These are phyloP conservation scores for Tyto alba DNA, from an alignment of 2,113 vertebrate species.

Conservation along the genomic window DNA sequence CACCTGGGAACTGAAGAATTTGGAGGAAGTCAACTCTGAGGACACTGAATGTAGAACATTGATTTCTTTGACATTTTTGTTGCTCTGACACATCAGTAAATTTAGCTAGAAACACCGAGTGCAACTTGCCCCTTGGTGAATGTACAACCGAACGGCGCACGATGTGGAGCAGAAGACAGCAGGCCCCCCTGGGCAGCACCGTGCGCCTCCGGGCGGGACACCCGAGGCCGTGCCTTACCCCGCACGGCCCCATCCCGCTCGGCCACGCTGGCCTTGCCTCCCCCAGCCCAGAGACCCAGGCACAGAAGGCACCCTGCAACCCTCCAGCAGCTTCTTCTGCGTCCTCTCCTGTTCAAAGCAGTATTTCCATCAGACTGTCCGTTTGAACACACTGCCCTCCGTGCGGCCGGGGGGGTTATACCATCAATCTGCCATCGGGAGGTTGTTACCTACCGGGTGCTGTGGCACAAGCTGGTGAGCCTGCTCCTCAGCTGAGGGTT, in stretches of 20 bases:
- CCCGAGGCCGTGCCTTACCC: rapidly evolving
- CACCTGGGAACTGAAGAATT: background rate
- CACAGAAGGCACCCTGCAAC: background rate
- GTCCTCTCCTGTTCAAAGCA: too few species aligned
- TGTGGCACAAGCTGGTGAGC: background rate
- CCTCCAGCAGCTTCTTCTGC: background rate
- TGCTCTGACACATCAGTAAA: background rate
- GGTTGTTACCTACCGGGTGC: too few species aligned
- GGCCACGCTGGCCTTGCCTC: rapidly evolving
- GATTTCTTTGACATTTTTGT: background rate
- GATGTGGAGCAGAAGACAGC: background rate
- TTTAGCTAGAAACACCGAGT: background rate
- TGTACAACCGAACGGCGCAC: rapidly evolving
- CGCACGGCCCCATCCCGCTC: rapidly evolving
- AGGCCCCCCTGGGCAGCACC: rapidly evolving
- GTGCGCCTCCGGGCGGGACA: rapidly evolving
- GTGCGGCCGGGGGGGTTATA: rapidly evolving
- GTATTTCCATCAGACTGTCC: rapidly evolving
- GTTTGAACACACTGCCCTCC: rapidly evolving
- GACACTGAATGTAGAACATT: too few species aligned
- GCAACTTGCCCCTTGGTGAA: background rate
- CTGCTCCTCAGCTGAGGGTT: background rate
- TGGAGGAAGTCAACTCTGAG: background rate
- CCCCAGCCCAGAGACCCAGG: background rate
- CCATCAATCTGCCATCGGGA: rapidly evolving